Evolutionary conservation across 2,888 invertebrate species (phyloP).

Genomic region (Monopis laevigella): DNA sequence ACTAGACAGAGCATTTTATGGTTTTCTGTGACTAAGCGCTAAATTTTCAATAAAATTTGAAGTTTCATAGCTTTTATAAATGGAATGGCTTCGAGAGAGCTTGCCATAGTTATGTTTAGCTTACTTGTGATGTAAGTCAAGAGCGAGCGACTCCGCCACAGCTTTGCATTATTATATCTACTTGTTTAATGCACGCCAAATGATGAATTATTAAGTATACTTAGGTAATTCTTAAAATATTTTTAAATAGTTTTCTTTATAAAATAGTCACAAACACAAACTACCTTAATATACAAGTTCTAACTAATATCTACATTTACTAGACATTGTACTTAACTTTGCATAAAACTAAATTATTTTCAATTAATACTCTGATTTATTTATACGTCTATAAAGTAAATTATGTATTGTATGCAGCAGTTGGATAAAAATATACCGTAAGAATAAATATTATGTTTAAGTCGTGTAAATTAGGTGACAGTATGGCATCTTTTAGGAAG

Average conservation of each 20-base stretch:
- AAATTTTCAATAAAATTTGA: not conserved
- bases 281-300: slow-evolving; percentile 5
- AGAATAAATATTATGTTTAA: not conserved
- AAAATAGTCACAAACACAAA: slow-evolving; percentile 12
- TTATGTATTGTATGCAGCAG: slow-evolving; percentile 1
- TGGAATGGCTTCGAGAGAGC: slow-evolving; percentile 53
- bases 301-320: not conserved
- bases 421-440: slow-evolving; percentile 5
- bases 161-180: slow-evolving; percentile 50
- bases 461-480: too few relatives aligned
- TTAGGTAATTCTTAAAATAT: slow-evolving; percentile 5
- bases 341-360: too few relatives aligned
- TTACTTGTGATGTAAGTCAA: slow-evolving; percentile 28
- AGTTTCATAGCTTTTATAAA: slow-evolving; percentile 19
- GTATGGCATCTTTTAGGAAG: too few relatives aligned
- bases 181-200: slow-evolving; percentile 48
- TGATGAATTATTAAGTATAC: too few relatives aligned
- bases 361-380: too few relatives aligned
- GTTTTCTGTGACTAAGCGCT: slow-evolving; percentile 7
- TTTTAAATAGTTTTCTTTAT: too few relatives aligned
- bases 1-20: slow-evolving; percentile 6
- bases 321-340: too few relatives aligned
- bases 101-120: slow-evolving; percentile 32
- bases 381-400: not conserved
- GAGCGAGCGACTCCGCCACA: slow-evolving; percentile 42